These are phyloP conservation scores for Bostrychus sinensis DNA, from an alignment of 2,113 vertebrate genomes.

Conservation along the genomic window DNA sequence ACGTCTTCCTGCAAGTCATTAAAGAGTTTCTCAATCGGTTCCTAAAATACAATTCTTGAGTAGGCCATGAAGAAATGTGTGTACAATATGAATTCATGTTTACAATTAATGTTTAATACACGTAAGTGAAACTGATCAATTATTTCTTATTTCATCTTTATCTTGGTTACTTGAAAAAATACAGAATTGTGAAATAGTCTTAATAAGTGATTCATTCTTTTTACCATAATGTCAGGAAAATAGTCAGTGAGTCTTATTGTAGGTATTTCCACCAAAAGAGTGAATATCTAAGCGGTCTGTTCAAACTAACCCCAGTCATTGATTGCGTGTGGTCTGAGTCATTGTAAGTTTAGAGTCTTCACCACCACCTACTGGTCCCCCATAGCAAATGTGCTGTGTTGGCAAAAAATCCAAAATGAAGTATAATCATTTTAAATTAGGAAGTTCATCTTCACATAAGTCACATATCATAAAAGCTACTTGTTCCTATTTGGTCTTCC, in stretches of 20 bases:
- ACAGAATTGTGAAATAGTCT: conserved; percentile 23
- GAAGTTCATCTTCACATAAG: background rate
- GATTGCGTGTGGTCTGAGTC: conserved; percentile 61
- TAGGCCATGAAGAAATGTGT: too few species aligned
- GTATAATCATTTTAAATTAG: background rate
- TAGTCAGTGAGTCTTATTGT: conserved; percentile 21
- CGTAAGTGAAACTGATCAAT: background rate
- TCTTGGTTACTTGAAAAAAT: background rate
- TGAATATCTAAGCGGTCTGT: conserved; percentile 54
- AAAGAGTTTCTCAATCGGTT: background rate
- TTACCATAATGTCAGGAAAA: conserved; percentile 30
- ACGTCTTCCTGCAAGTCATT: background rate
- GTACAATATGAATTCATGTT: background rate
- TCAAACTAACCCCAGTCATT: conserved; percentile 35
- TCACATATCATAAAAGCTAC: background rate
- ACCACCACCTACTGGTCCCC: conserved; percentile 56
- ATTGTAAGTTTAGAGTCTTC: conserved; percentile 25
- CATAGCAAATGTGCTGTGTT: background rate
- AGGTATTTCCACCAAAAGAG: conserved; percentile 53
- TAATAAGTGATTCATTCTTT: conserved; percentile 22
- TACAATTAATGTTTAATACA: too few species aligned
- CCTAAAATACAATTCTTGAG: background rate
- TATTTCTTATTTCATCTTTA: background rate
- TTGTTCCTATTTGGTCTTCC: background rate
- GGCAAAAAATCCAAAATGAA: background rate